phyloP scores from a whole-genome alignment of 2,888 invertebrate genomes.

The Hyposoter didymator region DNA sequence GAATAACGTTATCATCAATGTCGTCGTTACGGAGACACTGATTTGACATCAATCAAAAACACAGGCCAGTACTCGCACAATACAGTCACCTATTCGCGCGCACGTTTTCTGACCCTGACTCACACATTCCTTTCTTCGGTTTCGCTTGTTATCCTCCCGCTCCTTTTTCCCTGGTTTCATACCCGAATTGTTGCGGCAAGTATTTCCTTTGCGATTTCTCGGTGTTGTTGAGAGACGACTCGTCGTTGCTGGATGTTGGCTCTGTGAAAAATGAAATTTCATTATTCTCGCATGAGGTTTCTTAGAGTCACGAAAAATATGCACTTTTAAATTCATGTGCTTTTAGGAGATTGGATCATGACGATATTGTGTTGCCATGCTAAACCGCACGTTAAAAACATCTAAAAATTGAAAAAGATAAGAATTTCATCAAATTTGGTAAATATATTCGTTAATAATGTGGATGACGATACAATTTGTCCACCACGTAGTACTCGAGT shows the following conservation, averaged over 20 bases:
- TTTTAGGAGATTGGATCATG: too few relatives aligned
- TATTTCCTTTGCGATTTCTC: constrained; percentile 66
- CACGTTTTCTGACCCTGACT: constrained; percentile 79
- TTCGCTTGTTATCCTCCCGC: constrained; percentile 80
- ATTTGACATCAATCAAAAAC: constrained; percentile 77
- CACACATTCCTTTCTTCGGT: constrained; percentile 80
- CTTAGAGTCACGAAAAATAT: not conserved
- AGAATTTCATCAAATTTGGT: too few relatives aligned
- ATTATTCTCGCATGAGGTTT: not conserved
- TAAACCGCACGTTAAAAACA: too few relatives aligned
- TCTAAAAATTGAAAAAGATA: too few relatives aligned
- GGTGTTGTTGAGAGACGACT: constrained; percentile 71
- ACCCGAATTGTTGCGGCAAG: constrained; percentile 69
- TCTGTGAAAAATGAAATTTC: constrained; percentile 11
- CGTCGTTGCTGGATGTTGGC: not conserved
- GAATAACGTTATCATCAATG: not conserved
- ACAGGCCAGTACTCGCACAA: constrained; percentile 79
- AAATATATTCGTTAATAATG: too few relatives aligned
- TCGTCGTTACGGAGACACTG: constrained; percentile 9
- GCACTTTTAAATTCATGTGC: too few relatives aligned
- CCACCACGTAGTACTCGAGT: too few relatives aligned
- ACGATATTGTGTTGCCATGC: too few relatives aligned
- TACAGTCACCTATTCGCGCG: constrained; percentile 78
- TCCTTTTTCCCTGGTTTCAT: constrained; percentile 78
- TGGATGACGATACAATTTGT: too few relatives aligned